Percentiles rank a stretch among this genome's conserved stretches.
phyloP scores from a whole-genome alignment of 1,140 invertebrate species.

The Hylaeus anthracinus region DNA sequence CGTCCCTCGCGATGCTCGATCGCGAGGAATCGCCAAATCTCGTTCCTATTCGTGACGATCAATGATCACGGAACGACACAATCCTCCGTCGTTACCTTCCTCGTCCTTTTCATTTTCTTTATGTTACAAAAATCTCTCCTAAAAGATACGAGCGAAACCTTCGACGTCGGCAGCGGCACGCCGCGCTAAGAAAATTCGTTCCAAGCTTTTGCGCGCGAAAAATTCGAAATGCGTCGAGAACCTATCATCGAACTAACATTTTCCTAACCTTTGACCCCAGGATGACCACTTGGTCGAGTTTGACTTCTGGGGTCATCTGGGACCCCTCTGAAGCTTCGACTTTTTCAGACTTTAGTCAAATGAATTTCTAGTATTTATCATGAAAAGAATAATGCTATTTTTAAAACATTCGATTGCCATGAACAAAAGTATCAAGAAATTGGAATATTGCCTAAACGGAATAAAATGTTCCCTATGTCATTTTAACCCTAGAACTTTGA shows the following conservation, averaged over 20 bases:
- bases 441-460: no score
- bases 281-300: no score
- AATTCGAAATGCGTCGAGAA: slow-evolving; percentile 29
- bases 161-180: slow-evolving; percentile 38
- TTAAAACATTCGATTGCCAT: no score
- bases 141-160: slow-evolving; percentile 37
- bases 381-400: no score
- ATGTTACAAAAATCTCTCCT: slow-evolving; percentile 30
- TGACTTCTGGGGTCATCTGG: no score
- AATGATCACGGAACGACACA: slow-evolving; percentile 12
- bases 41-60: slow-evolving; percentile 12
- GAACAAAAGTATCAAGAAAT: no score
- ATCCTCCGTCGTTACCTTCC: slow-evolving; percentile 13
- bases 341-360: no score
- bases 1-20: slow-evolving; percentile 5
- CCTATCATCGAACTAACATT: slow-evolving; percentile 23
- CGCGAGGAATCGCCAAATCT: not conserved
- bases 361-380: no score
- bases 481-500: no score
- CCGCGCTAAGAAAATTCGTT: slow-evolving; percentile 43
- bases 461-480: no score
- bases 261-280: not conserved
- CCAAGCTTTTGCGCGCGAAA: slow-evolving; percentile 8
- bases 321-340: no score
- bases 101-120: not conserved